Evolutionary conservation across 1,140 invertebrate species (phyloP).

Genomic region (Piezodorus guildinii): DNA sequence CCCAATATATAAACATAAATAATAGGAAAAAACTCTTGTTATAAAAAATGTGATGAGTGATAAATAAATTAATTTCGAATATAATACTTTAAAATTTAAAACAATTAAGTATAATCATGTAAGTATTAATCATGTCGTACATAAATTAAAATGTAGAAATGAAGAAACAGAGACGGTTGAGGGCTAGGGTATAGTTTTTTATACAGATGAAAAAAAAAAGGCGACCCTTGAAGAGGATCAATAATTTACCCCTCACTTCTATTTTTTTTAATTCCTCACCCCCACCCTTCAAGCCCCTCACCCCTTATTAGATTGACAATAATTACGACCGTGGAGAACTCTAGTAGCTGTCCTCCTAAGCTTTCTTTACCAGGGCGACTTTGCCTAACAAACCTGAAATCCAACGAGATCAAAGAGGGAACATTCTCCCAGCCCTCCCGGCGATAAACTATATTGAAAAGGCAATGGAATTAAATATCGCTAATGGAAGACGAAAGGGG

Average conservation of each 20-base stretch:
- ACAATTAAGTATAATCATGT: too few relatives aligned
- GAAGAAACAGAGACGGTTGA: too few relatives aligned
- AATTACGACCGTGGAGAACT: background rate
- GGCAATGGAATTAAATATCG: conserved; percentile 7
- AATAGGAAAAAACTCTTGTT: too few relatives aligned
- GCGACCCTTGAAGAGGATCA: background rate
- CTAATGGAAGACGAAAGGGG: conserved; percentile 1
- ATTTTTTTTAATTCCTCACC: conserved; percentile 4
- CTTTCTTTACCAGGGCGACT: background rate
- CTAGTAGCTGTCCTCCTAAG: background rate
- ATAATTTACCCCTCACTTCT: conserved; percentile 2
- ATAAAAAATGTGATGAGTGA: too few relatives aligned
- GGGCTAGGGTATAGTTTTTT: too few relatives aligned
- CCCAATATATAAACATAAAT: too few relatives aligned
- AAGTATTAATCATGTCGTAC: too few relatives aligned
- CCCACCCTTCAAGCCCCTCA: background rate
- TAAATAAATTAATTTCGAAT: too few relatives aligned
- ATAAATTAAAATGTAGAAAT: too few relatives aligned
- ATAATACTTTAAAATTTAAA: too few relatives aligned
- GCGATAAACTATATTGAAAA: conserved; percentile 4
- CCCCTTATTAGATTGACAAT: conserved; percentile 1
- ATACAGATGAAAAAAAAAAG: background rate
- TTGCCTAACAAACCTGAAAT: conserved; percentile 6
- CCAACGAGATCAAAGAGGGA: background rate
- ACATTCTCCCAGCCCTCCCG: background rate